These are phyloP conservation scores for Malachius bipustulatus DNA, from an alignment of 2,888 invertebrate genomes.

Conservation along the genomic window DNA sequence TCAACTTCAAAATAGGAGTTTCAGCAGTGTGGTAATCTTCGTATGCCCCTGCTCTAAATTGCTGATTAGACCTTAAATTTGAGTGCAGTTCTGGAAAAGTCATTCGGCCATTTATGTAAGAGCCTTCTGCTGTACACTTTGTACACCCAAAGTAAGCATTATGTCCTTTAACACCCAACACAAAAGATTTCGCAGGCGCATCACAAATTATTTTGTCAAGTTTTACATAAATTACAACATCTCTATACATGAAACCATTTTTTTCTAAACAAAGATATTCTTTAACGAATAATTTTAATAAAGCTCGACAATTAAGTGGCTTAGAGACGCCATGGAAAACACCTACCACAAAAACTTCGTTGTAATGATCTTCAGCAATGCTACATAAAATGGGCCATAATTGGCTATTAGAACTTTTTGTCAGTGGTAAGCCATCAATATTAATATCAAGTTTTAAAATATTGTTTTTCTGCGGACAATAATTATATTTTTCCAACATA, in stretches of 20 bases:
- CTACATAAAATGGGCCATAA: constrained; percentile 21
- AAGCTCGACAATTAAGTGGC: constrained; percentile 17
- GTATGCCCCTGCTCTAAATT: constrained; percentile 8
- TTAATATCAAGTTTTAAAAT: constrained; percentile 17
- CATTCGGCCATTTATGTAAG: constrained; percentile 11
- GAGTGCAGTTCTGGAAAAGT: constrained; percentile 8
- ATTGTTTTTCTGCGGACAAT: not conserved
- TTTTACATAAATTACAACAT: no score
- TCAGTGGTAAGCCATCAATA: constrained; percentile 20
- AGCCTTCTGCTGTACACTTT: constrained; percentile 20
- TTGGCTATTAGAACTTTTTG: constrained; percentile 18
- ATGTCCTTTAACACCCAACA: no score
- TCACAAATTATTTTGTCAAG: constrained; percentile 19
- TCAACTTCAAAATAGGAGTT: constrained; percentile 4
- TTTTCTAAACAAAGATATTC: no score
- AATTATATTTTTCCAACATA: not conserved
- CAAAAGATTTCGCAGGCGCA: constrained; percentile 24
- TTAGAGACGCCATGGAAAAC: constrained; percentile 17
- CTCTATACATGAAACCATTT: no score
- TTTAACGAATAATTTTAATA: constrained; percentile 17
- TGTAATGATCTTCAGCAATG: constrained; percentile 5
- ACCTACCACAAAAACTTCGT: constrained; percentile 11
- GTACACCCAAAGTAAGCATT: constrained; percentile 20
- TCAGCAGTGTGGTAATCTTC: constrained; percentile 10
- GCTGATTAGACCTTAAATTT: constrained; percentile 10